phyloP scores from a whole-genome alignment of 1,140 invertebrate species.

The Papilio xuthus region DNA sequence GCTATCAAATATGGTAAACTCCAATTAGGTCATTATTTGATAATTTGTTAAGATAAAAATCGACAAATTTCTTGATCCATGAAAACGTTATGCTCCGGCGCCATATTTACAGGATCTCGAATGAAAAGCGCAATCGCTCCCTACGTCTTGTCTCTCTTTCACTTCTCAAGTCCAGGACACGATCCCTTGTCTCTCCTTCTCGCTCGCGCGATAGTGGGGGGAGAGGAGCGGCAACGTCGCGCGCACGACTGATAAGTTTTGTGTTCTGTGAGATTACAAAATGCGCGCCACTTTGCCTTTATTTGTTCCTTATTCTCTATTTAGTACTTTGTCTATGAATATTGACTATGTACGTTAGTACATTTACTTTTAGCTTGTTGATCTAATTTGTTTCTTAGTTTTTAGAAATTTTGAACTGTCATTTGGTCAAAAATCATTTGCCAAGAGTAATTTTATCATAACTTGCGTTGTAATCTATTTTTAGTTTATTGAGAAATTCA shows the following conservation, averaged over 20 bases:
- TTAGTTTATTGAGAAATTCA: neutral
- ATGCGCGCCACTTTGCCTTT: slow-evolving; percentile 31
- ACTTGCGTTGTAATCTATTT: neutral
- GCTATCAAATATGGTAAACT: neutral
- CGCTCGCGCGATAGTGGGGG: slow-evolving; percentile 46
- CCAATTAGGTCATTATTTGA: neutral
- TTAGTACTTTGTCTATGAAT: neutral
- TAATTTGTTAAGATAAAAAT: slow-evolving; percentile 24
- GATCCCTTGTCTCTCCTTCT: slow-evolving; percentile 44
- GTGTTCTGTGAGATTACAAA: slow-evolving; percentile 27
- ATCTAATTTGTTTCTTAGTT: neutral
- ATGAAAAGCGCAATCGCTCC: slow-evolving; percentile 32
- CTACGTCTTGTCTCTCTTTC: neutral
- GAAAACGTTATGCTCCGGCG: slow-evolving; percentile 27
- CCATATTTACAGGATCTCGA: slow-evolving; percentile 28
- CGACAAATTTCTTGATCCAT: slow-evolving; percentile 6
- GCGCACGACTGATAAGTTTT: slow-evolving; percentile 40
- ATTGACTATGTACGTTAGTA: neutral
- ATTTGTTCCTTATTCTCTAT: slow-evolving; percentile 32
- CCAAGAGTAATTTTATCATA: neutral
- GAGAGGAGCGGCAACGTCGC: slow-evolving; percentile 53
- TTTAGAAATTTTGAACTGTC: neutral
- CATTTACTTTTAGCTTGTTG: neutral
- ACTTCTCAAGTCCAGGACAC: neutral
- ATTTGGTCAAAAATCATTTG: neutral